A percentile compares a stretch with the other conserved stretches of the same genome.
Conservation (phyloP, 2,797 vertebrate species). For the Hybognathus amarus region DNA sequence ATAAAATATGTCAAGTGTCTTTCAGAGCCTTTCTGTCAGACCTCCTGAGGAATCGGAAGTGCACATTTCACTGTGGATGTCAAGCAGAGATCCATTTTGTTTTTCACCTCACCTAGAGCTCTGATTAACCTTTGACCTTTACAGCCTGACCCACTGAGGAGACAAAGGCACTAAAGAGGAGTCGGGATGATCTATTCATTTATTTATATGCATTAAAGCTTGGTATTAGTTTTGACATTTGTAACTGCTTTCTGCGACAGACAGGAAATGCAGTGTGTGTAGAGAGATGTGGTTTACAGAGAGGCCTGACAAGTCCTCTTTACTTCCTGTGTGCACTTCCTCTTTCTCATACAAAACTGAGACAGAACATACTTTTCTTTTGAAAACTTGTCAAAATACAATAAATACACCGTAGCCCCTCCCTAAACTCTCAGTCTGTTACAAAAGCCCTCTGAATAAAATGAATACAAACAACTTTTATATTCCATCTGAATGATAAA, state of each 20-base stretch:
- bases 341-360: conserved; percentile 55
- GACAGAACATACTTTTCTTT: background rate
- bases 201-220: background rate
- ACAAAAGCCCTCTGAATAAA: background rate
- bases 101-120: background rate
- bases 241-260: background rate
- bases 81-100: background rate
- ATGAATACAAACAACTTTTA: background rate
- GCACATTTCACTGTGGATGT: background rate
- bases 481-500: background rate
- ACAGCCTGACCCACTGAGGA: background rate
- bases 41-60: background rate
- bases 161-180: background rate
- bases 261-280: conserved; percentile 9
- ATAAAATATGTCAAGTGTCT: background rate
- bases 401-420: too few species aligned
- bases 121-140: background rate
- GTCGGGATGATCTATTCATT: background rate
- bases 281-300: conserved; percentile 44
- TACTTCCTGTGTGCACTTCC: conserved; percentile 81
- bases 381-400: background rate
- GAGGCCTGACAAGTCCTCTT: conserved; percentile 61
- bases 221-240: background rate
- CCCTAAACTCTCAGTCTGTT: too few species aligned
- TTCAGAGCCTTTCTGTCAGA: background rate